Percentiles rank a stretch among this genome's conserved stretches.
These are phyloP conservation scores for Labeo catla DNA, from an alignment of 2,113 vertebrate species.

Conservation along the genomic window DNA sequence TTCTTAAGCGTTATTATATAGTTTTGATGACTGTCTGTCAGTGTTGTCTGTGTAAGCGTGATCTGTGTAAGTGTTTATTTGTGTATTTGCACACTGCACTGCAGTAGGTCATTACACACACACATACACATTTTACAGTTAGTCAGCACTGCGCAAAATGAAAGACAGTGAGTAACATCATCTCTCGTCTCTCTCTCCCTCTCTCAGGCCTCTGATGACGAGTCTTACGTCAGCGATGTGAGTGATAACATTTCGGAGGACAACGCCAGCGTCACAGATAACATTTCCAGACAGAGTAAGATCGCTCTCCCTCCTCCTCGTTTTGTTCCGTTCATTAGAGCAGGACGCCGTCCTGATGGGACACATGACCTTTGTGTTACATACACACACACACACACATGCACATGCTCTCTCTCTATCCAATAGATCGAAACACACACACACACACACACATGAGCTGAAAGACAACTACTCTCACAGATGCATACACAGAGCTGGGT, in stretches of 20 bases:
- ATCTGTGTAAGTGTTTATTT: slow-evolving; percentile 11
- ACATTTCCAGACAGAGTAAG: slow-evolving; percentile 96
- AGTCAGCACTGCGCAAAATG: slow-evolving; percentile 40
- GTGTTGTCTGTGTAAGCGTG: neutral
- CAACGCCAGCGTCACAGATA: slow-evolving; percentile 98
- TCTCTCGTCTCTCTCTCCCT: slow-evolving; percentile 55
- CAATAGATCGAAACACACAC: neutral
- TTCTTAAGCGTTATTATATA: no score
- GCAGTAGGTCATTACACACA: slow-evolving; percentile 24
- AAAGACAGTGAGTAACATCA: slow-evolving; percentile 19
- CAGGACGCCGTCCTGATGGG: slow-evolving; percentile 39
- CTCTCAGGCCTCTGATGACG: slow-evolving; percentile 93
- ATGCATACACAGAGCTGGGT: no score
- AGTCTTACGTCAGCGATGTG: slow-evolving; percentile 99
- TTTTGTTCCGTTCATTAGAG: slow-evolving; percentile 25
- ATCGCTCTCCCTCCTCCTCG: neutral
- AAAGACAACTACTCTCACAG: neutral
- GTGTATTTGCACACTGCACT: slow-evolving; percentile 14
- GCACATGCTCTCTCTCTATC: neutral
- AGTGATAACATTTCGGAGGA: slow-evolving; percentile 99
- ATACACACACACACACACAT: slow-evolving; percentile 1
- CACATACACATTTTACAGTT: neutral
- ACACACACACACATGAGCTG: neutral
- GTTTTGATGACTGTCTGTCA: neutral
- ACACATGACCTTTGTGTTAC: slow-evolving; percentile 3